These are phyloP conservation scores for Spodoptera litura DNA, from an alignment of 1,140 invertebrate genomes.

Conservation along the genomic window DNA sequence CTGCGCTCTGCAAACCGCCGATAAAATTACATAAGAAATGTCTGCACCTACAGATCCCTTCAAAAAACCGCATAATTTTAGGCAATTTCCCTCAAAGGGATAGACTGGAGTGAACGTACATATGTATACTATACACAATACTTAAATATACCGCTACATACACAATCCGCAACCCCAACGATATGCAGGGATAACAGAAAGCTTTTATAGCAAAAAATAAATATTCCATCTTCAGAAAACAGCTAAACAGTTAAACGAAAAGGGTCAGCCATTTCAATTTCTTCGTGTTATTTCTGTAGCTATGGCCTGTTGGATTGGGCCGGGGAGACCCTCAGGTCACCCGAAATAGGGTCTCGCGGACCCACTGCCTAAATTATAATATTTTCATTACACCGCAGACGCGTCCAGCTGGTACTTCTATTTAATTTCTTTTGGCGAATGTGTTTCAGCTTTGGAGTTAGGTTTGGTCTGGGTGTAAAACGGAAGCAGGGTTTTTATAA, in stretches of 20 bases:
- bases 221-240: constrained; percentile 3
- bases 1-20: too few relatives aligned
- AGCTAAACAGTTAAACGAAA: constrained; percentile 9
- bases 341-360: too few relatives aligned
- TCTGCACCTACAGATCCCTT: too few relatives aligned
- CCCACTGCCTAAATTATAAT: constrained; percentile 6
- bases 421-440: not conserved
- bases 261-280: constrained; percentile 26
- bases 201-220: not conserved
- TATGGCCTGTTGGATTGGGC: not conserved
- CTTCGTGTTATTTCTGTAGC: constrained; percentile 29
- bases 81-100: too few relatives aligned
- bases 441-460: not conserved
- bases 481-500: too few relatives aligned
- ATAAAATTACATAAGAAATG: too few relatives aligned
- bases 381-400: constrained; percentile 13
- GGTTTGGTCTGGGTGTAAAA: not conserved
- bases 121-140: not conserved
- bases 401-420: not conserved
- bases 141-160: not conserved
- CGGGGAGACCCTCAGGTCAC: not conserved
- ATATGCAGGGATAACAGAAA: too few relatives aligned
- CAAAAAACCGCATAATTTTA: too few relatives aligned
- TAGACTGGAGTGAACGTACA: not conserved
- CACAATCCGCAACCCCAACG: too few relatives aligned